A percentile compares a stretch with the other conserved stretches of the same genome.
Evolutionary conservation across 1,140 invertebrate species (phyloP).

Genomic region (Drosophila athabasca): DNA sequence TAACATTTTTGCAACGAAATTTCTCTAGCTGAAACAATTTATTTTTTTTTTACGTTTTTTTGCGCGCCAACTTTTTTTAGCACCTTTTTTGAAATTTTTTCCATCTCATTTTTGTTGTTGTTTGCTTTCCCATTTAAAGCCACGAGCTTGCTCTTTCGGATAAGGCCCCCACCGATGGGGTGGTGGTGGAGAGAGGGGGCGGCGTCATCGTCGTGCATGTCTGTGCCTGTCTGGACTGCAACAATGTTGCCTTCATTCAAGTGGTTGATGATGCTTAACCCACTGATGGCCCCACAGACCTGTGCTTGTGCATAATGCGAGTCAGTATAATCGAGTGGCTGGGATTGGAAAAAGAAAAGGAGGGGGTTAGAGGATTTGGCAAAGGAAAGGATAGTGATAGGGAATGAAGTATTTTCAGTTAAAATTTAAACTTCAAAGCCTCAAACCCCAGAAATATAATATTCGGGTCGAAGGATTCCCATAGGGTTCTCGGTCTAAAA

Average conservation of each 20-base stretch:
- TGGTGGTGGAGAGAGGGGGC: conserved; percentile 12
- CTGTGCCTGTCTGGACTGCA: conserved; percentile 36
- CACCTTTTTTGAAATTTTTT: conserved; percentile 47
- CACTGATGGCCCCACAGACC: conserved; percentile 6
- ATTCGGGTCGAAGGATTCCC: too few species aligned
- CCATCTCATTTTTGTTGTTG: conserved; percentile 30
- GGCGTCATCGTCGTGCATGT: conserved; percentile 26
- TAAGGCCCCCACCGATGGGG: neutral
- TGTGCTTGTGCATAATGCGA: neutral
- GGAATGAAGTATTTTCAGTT: too few species aligned
- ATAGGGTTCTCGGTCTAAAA: too few species aligned
- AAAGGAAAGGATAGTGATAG: too few species aligned
- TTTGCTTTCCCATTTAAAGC: conserved; percentile 64
- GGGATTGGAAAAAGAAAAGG: neutral
- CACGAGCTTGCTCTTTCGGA: conserved; percentile 38
- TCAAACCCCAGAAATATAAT: too few species aligned
- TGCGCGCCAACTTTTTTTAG: conserved; percentile 74
- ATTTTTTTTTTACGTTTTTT: conserved; percentile 30
- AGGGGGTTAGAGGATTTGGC: neutral
- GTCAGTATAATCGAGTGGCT: neutral
- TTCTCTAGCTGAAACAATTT: conserved; percentile 24
- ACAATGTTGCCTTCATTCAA: conserved; percentile 35
- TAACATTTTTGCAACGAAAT: conserved; percentile 45
- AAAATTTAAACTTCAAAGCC: too few species aligned
- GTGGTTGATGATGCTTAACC: conserved; percentile 24